Percentiles rank a stretch among this genome's conserved stretches.
phyloP scores from a whole-genome alignment of 2,888 invertebrate species.

The Xanthorhoe spadicearia region DNA sequence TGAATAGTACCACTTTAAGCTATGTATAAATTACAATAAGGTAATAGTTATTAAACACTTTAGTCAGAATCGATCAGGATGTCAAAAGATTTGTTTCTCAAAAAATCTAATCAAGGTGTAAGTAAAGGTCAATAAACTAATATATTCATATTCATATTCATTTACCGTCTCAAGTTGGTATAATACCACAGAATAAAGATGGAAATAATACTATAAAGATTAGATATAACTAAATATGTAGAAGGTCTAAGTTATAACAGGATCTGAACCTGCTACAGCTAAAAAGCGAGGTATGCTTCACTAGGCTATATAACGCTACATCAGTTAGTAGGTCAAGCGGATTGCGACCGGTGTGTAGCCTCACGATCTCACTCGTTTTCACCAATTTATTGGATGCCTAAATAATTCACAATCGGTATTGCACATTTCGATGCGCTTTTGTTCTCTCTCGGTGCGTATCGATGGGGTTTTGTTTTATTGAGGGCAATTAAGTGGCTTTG shows the following conservation, averaged over 20 bases:
- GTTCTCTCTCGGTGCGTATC: constrained; percentile 21
- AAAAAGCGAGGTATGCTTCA: background rate
- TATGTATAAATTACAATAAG: too few species aligned
- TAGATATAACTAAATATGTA: too few species aligned
- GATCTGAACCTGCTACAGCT: background rate
- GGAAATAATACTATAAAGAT: too few species aligned
- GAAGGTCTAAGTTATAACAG: background rate
- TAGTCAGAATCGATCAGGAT: too few species aligned
- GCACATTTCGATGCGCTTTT: constrained; percentile 27
- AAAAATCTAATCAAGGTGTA: too few species aligned
- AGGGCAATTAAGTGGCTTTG: background rate
- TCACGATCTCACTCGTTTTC: constrained; percentile 53
- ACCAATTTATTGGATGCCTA: constrained; percentile 55
- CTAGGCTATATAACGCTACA: constrained; percentile 49
- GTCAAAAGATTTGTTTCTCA: too few species aligned
- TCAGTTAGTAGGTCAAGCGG: constrained; percentile 79
- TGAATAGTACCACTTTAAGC: too few species aligned
- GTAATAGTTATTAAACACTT: too few species aligned
- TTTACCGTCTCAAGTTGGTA: too few species aligned
- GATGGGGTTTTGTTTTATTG: constrained; percentile 5
- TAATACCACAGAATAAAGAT: too few species aligned
- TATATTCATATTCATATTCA: too few species aligned
- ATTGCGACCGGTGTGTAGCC: constrained; percentile 58
- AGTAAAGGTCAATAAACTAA: too few species aligned
- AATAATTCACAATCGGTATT: constrained; percentile 30